These are phyloP conservation scores for Oxystoma pomonae DNA, from an alignment of 2,888 invertebrate species.

Conservation along the genomic window DNA sequence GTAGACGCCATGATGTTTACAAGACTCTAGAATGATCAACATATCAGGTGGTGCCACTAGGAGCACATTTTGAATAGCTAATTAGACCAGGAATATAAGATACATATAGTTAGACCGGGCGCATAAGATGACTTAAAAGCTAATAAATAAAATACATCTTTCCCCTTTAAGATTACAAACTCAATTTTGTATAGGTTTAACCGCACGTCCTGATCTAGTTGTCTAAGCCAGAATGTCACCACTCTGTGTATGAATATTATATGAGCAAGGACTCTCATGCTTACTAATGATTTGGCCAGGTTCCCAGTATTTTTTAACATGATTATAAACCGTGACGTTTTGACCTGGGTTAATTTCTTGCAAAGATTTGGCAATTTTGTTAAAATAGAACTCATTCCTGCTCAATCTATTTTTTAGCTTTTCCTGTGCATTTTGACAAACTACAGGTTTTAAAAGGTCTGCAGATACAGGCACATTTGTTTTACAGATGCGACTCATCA, in stretches of 20 bases:
- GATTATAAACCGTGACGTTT: conserved; percentile 16
- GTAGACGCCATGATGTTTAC: too few relatives aligned
- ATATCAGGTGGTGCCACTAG: too few relatives aligned
- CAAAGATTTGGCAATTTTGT: conserved; percentile 12
- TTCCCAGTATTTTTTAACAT: conserved; percentile 15
- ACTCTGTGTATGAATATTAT: not conserved
- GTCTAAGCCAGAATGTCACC: not conserved
- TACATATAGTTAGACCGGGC: too few relatives aligned
- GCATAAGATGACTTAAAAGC: too few relatives aligned
- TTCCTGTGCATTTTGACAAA: conserved; percentile 9
- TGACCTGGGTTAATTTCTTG: conserved; percentile 7
- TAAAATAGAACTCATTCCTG: conserved; percentile 17
- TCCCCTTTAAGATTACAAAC: not conserved
- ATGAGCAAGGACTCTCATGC: not conserved
- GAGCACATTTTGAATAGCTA: too few relatives aligned
- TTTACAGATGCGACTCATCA: conserved; percentile 20
- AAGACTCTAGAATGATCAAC: too few relatives aligned
- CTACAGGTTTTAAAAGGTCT: conserved; percentile 3
- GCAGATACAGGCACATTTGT: conserved; percentile 17
- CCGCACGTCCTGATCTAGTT: too few relatives aligned
- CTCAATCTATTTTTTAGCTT: conserved; percentile 11
- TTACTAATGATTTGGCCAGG: not conserved
- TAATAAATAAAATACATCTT: not conserved
- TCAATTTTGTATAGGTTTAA: conserved; percentile 1
- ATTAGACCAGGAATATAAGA: too few relatives aligned